These are phyloP conservation scores for Bungarus multicinctus DNA, from an alignment of 2,113 vertebrate genomes.

Conservation along the genomic window DNA sequence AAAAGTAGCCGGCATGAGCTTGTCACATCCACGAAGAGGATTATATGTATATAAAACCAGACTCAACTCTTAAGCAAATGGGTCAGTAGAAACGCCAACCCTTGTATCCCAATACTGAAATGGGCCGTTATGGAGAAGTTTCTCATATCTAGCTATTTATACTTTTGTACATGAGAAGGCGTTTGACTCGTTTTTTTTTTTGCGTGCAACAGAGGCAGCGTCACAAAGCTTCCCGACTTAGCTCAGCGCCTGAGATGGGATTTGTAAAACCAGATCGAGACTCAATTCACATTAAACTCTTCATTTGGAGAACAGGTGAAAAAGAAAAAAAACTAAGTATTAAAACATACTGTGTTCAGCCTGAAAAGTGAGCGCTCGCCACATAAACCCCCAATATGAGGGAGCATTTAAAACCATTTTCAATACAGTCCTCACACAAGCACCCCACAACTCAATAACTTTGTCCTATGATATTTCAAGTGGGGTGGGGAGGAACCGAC, in stretches of 20 bases:
- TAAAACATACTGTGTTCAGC: conserved; percentile 16
- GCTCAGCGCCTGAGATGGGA: conserved; percentile 20
- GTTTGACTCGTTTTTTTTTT: background rate
- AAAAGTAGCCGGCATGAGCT: conserved; percentile 61
- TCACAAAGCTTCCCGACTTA: conserved; percentile 37
- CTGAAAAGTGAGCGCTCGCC: conserved; percentile 17
- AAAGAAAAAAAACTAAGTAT: background rate
- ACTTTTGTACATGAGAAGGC: conserved; percentile 56
- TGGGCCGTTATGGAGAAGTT: conserved; percentile 85
- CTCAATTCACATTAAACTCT: conserved; percentile 22
- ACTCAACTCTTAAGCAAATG: conserved; percentile 45
- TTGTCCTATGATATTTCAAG: conserved; percentile 25
- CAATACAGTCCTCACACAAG: background rate
- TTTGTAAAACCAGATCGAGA: background rate
- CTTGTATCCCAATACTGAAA: conserved; percentile 64
- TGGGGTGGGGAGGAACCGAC: background rate
- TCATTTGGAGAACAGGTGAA: conserved; percentile 24
- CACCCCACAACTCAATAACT: background rate
- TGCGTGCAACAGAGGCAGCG: background rate
- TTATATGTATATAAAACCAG: conserved; percentile 38
- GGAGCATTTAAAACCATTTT: conserved; percentile 50
- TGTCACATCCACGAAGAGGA: conserved; percentile 67
- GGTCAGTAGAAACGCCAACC: conserved; percentile 42
- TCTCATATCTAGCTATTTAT: conserved; percentile 53
- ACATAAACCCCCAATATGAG: conserved; percentile 75